Conservation (phyloP, 2,888 invertebrate genomes). For the Acanthacorydalis orientalis region DNA sequence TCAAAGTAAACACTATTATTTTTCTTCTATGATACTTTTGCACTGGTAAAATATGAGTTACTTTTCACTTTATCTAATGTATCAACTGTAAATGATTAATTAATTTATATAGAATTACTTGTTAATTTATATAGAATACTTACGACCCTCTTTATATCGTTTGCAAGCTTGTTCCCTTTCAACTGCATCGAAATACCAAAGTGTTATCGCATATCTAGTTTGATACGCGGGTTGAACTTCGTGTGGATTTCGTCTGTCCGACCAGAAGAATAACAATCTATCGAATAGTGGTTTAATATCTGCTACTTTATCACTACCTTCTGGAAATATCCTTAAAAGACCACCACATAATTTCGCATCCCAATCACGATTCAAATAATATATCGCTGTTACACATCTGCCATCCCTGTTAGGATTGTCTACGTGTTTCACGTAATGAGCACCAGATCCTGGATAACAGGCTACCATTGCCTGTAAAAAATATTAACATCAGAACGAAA, state of each 20-base stretch:
- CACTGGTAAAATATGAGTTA: too few species aligned
- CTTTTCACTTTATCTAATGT: too few species aligned
- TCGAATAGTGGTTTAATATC: slow-evolving; percentile 90
- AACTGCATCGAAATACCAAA: slow-evolving; percentile 81
- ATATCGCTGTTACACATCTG: slow-evolving; percentile 91
- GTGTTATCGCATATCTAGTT: slow-evolving; percentile 79
- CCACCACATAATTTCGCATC: slow-evolving; percentile 72
- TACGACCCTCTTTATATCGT: slow-evolving; percentile 37
- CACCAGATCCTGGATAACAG: slow-evolving; percentile 88
- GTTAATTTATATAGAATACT: slow-evolving; percentile 13
- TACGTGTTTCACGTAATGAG: slow-evolving; percentile 92
- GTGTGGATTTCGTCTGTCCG: slow-evolving; percentile 89
- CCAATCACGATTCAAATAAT: slow-evolving; percentile 94
- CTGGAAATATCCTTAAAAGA: slow-evolving; percentile 80
- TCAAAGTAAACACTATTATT: too few species aligned
- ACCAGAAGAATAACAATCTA: slow-evolving; percentile 93
- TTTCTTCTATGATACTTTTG: too few species aligned
- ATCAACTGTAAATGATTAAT: too few species aligned
- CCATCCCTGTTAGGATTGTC: slow-evolving; percentile 97
- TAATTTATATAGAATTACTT: too few species aligned
- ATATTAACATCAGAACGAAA: not conserved
- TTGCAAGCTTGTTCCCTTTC: slow-evolving; percentile 60
- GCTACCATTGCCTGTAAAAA: slow-evolving; percentile 86
- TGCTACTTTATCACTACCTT: slow-evolving; percentile 63
- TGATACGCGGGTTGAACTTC: slow-evolving; percentile 87